Percentiles rank a stretch among this genome's conserved stretches.
phyloP scores from a whole-genome alignment of 2,113 vertebrate genomes.

The Orientallactaga bullata region DNA sequence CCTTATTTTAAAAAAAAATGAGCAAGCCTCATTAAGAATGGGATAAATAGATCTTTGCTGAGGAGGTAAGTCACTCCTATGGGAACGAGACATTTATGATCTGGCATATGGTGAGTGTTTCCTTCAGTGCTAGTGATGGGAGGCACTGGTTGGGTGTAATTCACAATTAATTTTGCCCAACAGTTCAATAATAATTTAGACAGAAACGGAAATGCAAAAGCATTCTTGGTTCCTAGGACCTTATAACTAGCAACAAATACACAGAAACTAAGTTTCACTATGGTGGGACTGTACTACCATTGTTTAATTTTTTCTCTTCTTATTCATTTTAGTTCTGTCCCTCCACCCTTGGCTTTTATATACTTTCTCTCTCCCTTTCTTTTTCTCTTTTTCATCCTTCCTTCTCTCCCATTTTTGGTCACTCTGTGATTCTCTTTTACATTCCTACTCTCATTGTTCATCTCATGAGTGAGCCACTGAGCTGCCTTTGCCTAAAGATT shows the following conservation, averaged over 20 bases:
- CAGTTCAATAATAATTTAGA: constrained; percentile 71
- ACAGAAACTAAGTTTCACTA: constrained; percentile 31
- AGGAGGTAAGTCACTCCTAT: constrained; percentile 51
- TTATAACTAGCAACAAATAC: constrained; percentile 43
- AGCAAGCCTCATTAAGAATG: constrained; percentile 55
- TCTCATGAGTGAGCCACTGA: background rate
- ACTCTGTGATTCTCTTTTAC: background rate
- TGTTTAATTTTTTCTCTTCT: background rate
- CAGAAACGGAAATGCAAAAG: constrained; percentile 58
- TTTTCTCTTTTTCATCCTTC: background rate
- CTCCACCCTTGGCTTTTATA: background rate
- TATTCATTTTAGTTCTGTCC: background rate
- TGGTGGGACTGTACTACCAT: background rate
- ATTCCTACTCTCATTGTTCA: background rate
- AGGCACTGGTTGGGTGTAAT: constrained; percentile 55
- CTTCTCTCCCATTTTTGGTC: background rate
- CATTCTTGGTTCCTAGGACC: constrained; percentile 22
- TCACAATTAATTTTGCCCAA: constrained; percentile 71
- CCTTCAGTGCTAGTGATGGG: constrained; percentile 24
- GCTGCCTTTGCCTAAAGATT: background rate
- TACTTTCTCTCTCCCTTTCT: too few relatives aligned
- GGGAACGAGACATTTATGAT: constrained; percentile 65
- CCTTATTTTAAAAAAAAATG: constrained; percentile 32
- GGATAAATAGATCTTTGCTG: constrained; percentile 58
- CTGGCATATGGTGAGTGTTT: constrained; percentile 64